Evolutionary conservation across 2,797 vertebrate species (phyloP), one percentile per base, ranked within the genome.

Genomic region (Kryptopterus vitreolus): DNA sequence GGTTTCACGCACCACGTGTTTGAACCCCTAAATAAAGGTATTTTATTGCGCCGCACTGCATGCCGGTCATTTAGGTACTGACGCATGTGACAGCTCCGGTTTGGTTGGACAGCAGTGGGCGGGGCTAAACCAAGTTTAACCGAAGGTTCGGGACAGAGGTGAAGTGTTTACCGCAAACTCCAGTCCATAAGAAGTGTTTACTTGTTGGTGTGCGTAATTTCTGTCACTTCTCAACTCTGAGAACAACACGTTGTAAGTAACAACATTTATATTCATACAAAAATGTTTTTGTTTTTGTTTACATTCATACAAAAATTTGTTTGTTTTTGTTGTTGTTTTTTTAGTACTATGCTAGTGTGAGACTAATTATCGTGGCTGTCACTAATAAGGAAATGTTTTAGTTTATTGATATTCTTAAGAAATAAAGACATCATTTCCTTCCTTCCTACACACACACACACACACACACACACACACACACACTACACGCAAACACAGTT

Each of bases 121-220:
- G 71, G 31, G 2, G 52, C 6, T 35, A 15, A 0, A 9, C 20
- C 0, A n/a, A n/a, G 3, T 57, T 72, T 55, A 35, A 55, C 4
- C 15, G 10, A 29, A n/a, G 31, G 8, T 15, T 74, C 33, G 1
- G 15, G n/a, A 3, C 71, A 11, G 15, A 58, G 26, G 53, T 57
- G 6, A 0, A 3, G 52, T 38, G 33, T 43, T 73, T 18, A 38
- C 22, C 16, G 29, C 12, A 11, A 24, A 35, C 8, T 43, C 15
- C 1, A 10, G 35, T 6, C 2, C 0, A 3, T 5, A 33, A 3
- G 2, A 43, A 43, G 8, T 24, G 8, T 26, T 0, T 3, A 0
- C 50, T 7, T 26, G 48, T 26, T 7, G 48, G 48, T 26, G 6
- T 68, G 15, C 5, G 29, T 58, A 1, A 6, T 38, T n/a, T 18